These are phyloP conservation scores for Heliconius hermathena DNA, from an alignment of 1,140 invertebrate species.

Conservation along the genomic window DNA sequence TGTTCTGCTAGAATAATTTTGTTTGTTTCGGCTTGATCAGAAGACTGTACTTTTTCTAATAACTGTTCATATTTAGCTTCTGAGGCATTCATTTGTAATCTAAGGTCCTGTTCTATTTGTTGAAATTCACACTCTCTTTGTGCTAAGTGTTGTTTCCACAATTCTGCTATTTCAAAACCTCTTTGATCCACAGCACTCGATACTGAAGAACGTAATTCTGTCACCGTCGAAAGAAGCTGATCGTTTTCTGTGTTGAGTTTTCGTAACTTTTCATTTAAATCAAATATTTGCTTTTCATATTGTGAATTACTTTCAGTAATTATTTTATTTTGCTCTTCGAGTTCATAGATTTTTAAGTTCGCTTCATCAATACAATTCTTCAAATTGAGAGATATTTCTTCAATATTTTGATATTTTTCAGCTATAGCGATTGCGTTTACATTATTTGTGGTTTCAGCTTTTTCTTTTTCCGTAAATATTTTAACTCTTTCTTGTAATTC, in stretches of 20 bases:
- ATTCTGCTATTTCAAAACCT: conserved; percentile 84
- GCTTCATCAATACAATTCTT: conserved; percentile 56
- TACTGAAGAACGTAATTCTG: conserved; percentile 72
- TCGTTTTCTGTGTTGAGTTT: conserved; percentile 74
- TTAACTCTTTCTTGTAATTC: conserved; percentile 49
- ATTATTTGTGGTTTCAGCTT: conserved; percentile 35
- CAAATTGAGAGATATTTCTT: conserved; percentile 72
- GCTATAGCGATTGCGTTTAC: conserved; percentile 60
- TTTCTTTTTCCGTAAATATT: conserved; percentile 41
- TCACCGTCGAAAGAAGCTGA: conserved; percentile 66
- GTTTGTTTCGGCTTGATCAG: conserved; percentile 79
- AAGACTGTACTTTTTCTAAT: conserved; percentile 71
- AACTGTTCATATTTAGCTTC: conserved; percentile 81
- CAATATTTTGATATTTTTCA: conserved; percentile 70
- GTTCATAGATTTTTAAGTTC: conserved; percentile 42
- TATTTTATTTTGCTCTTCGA: conserved; percentile 54
- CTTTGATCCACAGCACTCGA: conserved; percentile 83
- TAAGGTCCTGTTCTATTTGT: conserved; percentile 77
- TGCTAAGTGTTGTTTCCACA: conserved; percentile 85
- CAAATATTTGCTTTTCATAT: conserved; percentile 51
- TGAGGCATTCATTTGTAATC: conserved; percentile 66
- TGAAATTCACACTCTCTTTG: conserved; percentile 83
- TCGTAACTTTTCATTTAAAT: conserved; percentile 58
- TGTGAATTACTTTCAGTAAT: conserved; percentile 42
- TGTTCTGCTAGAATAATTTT: conserved; percentile 72